Conservation (phyloP, 2,888 invertebrate genomes). For the Drosophila austrosaltans region DNA sequence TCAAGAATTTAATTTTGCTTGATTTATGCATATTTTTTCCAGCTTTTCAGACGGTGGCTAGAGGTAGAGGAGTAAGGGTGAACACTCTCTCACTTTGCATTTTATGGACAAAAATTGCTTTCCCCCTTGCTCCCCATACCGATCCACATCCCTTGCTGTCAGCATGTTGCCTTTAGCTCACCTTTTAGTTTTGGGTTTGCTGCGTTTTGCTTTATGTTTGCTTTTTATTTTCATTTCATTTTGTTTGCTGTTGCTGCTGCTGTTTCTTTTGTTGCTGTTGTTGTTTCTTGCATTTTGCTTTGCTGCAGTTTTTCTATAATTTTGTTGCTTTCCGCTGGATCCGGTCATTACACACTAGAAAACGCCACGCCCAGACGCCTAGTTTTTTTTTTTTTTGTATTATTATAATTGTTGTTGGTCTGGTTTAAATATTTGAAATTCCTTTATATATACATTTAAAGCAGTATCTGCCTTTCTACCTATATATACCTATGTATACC, state of each 20-base stretch:
- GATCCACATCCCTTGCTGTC: slow-evolving; percentile 29
- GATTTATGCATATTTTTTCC: slow-evolving; percentile 71
- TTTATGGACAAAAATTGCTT: slow-evolving; percentile 55
- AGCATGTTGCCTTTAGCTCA: slow-evolving; percentile 50
- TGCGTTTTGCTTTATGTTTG: slow-evolving; percentile 33
- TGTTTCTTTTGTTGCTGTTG: slow-evolving; percentile 23
- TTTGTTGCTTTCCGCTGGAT: slow-evolving; percentile 42
- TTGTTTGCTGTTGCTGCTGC: slow-evolving; percentile 32
- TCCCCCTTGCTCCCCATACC: slow-evolving; percentile 4
- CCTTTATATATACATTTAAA: slow-evolving; percentile 51
- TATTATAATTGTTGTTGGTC: slow-evolving; percentile 59
- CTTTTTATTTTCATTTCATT: slow-evolving; percentile 30
- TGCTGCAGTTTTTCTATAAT: slow-evolving; percentile 32
- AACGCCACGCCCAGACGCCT: slow-evolving; percentile 45
- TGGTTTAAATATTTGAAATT: slow-evolving; percentile 61
- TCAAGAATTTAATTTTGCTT: slow-evolving; percentile 72
- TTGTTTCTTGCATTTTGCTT: slow-evolving; percentile 57
- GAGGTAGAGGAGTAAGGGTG: slow-evolving; percentile 1
- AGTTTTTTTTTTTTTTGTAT: slow-evolving; percentile 54
- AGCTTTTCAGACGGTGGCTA: slow-evolving; percentile 7
- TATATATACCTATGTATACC: not conserved
- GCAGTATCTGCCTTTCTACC: not conserved
- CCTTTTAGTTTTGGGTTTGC: slow-evolving; percentile 61
- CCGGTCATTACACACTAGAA: slow-evolving; percentile 70
- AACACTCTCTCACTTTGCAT: slow-evolving; percentile 30